Evolutionary conservation across 2,797 vertebrate species (phyloP).

Genomic region (Gephyroberyx darwinii): DNA sequence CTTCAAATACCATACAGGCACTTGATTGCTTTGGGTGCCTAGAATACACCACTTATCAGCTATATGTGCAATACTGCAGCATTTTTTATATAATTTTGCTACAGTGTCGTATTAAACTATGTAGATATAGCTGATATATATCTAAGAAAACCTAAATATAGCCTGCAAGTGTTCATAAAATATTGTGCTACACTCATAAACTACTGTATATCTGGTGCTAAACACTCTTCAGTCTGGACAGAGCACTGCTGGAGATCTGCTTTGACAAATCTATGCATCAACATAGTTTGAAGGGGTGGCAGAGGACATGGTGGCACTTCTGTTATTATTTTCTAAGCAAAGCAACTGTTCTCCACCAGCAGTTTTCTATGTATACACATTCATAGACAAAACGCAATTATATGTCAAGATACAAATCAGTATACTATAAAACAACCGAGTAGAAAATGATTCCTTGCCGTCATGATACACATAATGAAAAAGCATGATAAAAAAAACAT

Average conservation of each 20-base stretch:
- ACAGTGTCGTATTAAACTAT: constrained; percentile 54
- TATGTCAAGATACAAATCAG: constrained; percentile 41
- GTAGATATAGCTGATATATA: constrained; percentile 48
- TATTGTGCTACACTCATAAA: constrained; percentile 16
- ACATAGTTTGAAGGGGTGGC: constrained; percentile 9
- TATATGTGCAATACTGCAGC: constrained; percentile 72
- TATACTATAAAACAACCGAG: constrained; percentile 29
- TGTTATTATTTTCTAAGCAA: constrained; percentile 60
- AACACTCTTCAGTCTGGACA: constrained; percentile 26
- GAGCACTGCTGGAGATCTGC: constrained; percentile 17
- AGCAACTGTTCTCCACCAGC: constrained; percentile 54
- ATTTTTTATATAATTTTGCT: constrained; percentile 42
- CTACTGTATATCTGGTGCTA: constrained; percentile 21
- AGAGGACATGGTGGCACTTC: constrained; percentile 56
- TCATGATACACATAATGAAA: constrained; percentile 16
- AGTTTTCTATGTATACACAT: constrained; percentile 43
- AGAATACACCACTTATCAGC: constrained; percentile 17
- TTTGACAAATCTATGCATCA: constrained; percentile 20
- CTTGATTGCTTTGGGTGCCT: constrained; percentile 10
- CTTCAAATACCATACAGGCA: constrained; percentile 31
- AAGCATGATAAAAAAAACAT: constrained; percentile 26
- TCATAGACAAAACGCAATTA: constrained; percentile 30
- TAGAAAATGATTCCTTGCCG: not conserved
- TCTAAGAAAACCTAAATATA: constrained; percentile 33
- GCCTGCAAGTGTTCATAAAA: constrained; percentile 15